Evolutionary conservation across 1,140 invertebrate genomes (phyloP).

Genomic region (Aphaenogaster rudis): DNA sequence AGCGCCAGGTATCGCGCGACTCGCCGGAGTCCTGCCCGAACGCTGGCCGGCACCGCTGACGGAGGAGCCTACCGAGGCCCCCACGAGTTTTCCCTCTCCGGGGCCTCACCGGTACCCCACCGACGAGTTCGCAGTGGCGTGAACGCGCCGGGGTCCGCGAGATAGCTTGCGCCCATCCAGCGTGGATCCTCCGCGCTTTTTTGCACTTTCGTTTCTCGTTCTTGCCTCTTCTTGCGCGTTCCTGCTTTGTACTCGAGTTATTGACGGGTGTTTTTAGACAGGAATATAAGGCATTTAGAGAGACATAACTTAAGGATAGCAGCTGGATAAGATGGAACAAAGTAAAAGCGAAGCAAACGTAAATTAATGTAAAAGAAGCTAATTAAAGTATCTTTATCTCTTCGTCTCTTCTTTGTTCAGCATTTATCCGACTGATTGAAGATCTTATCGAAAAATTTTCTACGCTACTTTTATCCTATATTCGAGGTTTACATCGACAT

Average conservation of each 20-base stretch:
- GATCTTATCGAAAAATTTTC: not conserved
- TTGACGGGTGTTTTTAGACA: not conserved
- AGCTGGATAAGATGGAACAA: not conserved
- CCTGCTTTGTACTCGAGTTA: not conserved
- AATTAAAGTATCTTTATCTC: not conserved
- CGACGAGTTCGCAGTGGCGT: constrained; percentile 66
- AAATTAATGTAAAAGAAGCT: not conserved
- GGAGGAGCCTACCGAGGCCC: constrained; percentile 64
- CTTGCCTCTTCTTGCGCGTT: not conserved
- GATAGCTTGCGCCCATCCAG: not conserved
- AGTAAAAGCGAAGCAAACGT: not conserved
- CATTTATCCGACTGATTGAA: not conserved
- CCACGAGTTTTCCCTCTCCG: constrained; percentile 56
- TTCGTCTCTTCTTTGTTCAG: not conserved
- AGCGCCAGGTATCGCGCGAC: constrained; percentile 73
- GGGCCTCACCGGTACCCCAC: constrained; percentile 21
- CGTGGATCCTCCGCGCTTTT: not conserved
- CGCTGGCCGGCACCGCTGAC: constrained; percentile 69
- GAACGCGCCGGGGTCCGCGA: not conserved
- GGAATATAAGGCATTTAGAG: too few relatives aligned
- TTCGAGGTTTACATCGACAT: not conserved
- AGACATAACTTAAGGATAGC: not conserved
- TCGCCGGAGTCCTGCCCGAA: constrained; percentile 67
- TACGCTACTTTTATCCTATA: not conserved
- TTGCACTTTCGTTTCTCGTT: not conserved